Base-by-base conservation (phyloP, 2,797 vertebrate genomes). In the Triplophysa yarkandensis region DNA sequence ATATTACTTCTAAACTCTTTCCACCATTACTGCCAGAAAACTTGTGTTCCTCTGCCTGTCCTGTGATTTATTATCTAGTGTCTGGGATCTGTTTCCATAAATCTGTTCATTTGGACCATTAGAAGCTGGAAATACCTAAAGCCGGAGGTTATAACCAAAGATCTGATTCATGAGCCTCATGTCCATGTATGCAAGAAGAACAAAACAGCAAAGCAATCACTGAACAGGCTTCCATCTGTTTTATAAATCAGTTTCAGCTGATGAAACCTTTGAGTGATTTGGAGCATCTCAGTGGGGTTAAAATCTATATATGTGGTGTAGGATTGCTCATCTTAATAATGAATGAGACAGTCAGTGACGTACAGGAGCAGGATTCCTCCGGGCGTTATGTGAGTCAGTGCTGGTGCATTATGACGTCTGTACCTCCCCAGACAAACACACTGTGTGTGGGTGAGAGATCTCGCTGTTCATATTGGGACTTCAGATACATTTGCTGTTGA, bases 371-470 rank as follows among this genome's bases (percentile, higher is more conserved):
- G 66, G 54, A 63, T 71, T 70, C 46, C 62, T 68, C 32, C 19
- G 28, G 23, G 58, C 34, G 41, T 44, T 1, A 39, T 6, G 27
- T 83, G 83, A 82, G 68, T 83, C 81, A 83, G 52, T 63, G 36
- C 19, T 81, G 80, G 76, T 8, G 77, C 82, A 83, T 62, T 64
- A 11, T 83, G 81, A 83, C 75, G 77, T 77, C 48, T 25, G 25
- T 43, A 23, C 50, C 2, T 39, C 27, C 9, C 21, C 44, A 57
- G 58, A 68, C 28, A 13, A 50, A 43, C 27, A 65, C 34, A 34
- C 50, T 50, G 50, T 44, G 39, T 64, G 74, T 71, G 67, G 10
- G 7, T 25, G 13, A 14, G 66, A 55, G 50, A 62, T 64, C 76
- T 52, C 41, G 65, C 41, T 63, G 67, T 71, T 67, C 30, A 39